phyloP scores from a whole-genome alignment of 2,797 vertebrate species.

The Intellagama lesueurii region DNA sequence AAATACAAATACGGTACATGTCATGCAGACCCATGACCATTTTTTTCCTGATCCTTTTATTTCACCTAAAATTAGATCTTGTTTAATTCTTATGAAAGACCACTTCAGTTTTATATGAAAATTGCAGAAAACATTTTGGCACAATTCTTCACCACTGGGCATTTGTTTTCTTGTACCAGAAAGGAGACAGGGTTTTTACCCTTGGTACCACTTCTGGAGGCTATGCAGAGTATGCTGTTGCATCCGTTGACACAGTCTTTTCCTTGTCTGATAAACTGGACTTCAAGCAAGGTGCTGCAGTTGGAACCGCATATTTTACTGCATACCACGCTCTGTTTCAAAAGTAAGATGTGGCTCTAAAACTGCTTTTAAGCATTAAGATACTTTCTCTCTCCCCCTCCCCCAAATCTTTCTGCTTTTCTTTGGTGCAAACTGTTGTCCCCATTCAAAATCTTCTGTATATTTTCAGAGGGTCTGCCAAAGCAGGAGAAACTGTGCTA shows the following conservation, averaged over 20 bases:
- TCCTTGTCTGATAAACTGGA: slow-evolving; percentile 82
- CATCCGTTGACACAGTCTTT: slow-evolving; percentile 81
- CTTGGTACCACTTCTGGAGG: slow-evolving; percentile 83
- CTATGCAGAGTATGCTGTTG: slow-evolving; percentile 89
- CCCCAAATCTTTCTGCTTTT: not conserved
- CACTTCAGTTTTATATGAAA: slow-evolving; percentile 1
- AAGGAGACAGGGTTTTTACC: slow-evolving; percentile 92
- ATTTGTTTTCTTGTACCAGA: slow-evolving; percentile 72
- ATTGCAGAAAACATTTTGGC: slow-evolving; percentile 20
- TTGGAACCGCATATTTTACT: slow-evolving; percentile 92
- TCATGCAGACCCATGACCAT: too few relatives aligned
- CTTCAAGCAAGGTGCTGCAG: slow-evolving; percentile 88
- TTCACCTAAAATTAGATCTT: not conserved
- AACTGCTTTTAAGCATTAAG: not conserved
- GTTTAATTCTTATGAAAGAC: not conserved
- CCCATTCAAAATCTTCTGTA: not conserved
- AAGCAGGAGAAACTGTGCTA: slow-evolving; percentile 87
- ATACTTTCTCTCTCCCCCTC: not conserved
- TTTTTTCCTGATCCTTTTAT: not conserved
- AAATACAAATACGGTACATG: not conserved
- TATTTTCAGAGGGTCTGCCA: slow-evolving; percentile 81
- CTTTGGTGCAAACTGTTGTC: not conserved
- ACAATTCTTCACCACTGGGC: not conserved
- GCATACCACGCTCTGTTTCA: slow-evolving; percentile 90
- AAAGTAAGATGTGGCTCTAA: slow-evolving; percentile 81